phyloP scores from a whole-genome alignment of 2,888 invertebrate genomes.

The Chesias legatella region DNA sequence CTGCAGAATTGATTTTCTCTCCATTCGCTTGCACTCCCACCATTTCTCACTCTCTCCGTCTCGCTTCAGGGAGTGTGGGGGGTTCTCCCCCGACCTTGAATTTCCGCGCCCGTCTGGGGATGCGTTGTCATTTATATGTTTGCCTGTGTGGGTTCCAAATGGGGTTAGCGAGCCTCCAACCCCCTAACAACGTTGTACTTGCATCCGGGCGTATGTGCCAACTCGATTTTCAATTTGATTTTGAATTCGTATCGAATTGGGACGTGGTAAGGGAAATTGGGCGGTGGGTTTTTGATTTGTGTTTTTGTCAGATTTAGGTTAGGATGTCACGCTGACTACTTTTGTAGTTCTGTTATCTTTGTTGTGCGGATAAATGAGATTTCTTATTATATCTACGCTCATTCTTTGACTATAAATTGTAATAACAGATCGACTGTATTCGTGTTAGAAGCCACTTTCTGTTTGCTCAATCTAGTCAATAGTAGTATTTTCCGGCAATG shows the following conservation, averaged over 20 bases:
- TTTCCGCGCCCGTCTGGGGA: constrained; percentile 56
- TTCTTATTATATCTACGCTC: too few species aligned
- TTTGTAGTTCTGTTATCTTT: too few species aligned
- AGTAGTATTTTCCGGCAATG: too few species aligned
- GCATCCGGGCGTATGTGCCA: constrained; percentile 65
- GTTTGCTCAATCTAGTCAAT: too few species aligned
- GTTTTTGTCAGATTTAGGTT: constrained; percentile 6
- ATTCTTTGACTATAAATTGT: too few species aligned
- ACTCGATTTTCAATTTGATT: constrained; percentile 66
- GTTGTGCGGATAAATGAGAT: too few species aligned
- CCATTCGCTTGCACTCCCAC: constrained; percentile 75
- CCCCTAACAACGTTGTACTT: constrained; percentile 67
- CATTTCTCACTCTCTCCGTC: constrained; percentile 49
- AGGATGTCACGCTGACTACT: too few species aligned
- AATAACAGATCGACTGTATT: too few species aligned
- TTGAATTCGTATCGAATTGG: constrained; percentile 47
- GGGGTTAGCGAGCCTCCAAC: constrained; percentile 61
- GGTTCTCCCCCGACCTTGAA: constrained; percentile 75
- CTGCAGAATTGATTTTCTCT: constrained; percentile 79
- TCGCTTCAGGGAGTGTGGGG: constrained; percentile 44
- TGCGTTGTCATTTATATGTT: constrained; percentile 51
- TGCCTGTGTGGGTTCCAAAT: constrained; percentile 42
- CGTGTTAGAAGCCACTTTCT: too few species aligned
- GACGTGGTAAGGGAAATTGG: constrained; percentile 37
- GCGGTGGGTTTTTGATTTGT: constrained; percentile 25